Base-by-base conservation (phyloP, 2,888 invertebrate genomes). In the Unio delphinus region DNA sequence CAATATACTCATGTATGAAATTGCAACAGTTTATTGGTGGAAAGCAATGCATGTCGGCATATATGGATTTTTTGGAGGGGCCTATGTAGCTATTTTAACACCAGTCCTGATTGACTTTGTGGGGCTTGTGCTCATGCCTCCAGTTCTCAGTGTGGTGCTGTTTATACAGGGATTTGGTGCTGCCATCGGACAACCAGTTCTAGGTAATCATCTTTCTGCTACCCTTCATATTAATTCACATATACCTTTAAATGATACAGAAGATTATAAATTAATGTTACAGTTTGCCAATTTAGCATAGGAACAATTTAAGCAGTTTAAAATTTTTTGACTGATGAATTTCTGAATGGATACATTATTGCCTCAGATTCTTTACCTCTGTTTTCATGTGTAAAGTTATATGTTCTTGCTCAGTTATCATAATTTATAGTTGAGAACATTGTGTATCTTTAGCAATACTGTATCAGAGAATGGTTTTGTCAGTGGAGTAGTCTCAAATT, bases 31-130 rank as follows among this genome's bases (percentile, higher is more conserved):
- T 1, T 84, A 79, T 56, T 72, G 72, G 72, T 75, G 80, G 74
- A 78, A 84, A 76, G 76, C 76, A 1, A 28, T 84, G 11, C 84
- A 78, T 69, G 80, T 79, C 28, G 80, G 76, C 28, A 55, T 84
- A 64, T 86, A 86, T 72, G 86, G 86, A n/a, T 82, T 84, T 63
- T 76, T 82, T 26, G 86, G 86, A 18, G 86, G 86, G 5, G 79
- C 75, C 20, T 84, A 82, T 69, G 82, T 85, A 18, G 76, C 81
- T 6, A 72, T 84, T 55, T 76, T 79, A 57, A 77, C 80, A 8
- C 81, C 85, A 56, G 84, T 84, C 4, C 65, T 86, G 18, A 83
- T 85, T 30, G 86, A 86, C 72, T 73, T 86, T 64, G 82, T 86
- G 11, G 85, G 86, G 8, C 61, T 86, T 61, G 62, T 77, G 63